Conservation (phyloP, 2,888 invertebrate species). For the Mactromeris polynyma region DNA sequence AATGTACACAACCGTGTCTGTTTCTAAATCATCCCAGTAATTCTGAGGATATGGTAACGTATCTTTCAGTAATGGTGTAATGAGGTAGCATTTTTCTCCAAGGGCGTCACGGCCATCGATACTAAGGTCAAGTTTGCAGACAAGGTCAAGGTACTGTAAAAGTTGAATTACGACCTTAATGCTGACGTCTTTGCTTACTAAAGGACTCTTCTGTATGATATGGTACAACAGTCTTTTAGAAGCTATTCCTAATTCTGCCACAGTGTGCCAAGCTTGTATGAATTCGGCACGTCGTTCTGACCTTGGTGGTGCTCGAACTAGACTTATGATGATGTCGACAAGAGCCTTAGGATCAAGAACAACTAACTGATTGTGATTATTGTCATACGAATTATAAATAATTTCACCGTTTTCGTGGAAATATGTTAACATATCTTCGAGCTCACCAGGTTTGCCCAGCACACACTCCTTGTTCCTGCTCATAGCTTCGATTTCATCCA, state of each 20-base stretch:
- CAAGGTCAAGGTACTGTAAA: slow-evolving; percentile 55
- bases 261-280: slow-evolving; percentile 56
- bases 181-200: slow-evolving; percentile 42
- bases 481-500: slow-evolving; percentile 47
- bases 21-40: slow-evolving; percentile 58
- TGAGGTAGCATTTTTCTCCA: slow-evolving; percentile 58
- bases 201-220: slow-evolving; percentile 45
- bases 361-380: slow-evolving; percentile 67
- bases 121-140: slow-evolving; percentile 56
- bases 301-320: slow-evolving; percentile 55
- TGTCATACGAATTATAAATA: slow-evolving; percentile 69
- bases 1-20: slow-evolving; percentile 57
- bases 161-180: slow-evolving; percentile 38
- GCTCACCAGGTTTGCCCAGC: slow-evolving; percentile 53
- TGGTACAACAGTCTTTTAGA: slow-evolving; percentile 50
- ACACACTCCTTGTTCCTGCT: slow-evolving; percentile 62
- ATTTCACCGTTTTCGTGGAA: slow-evolving; percentile 71
- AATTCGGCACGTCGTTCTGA: slow-evolving; percentile 43
- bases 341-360: slow-evolving; percentile 71
- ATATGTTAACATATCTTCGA: slow-evolving; percentile 66
- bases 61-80: slow-evolving; percentile 64
- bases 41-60: slow-evolving; percentile 58
- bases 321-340: slow-evolving; percentile 64
- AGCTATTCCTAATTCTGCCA: slow-evolving; percentile 51
- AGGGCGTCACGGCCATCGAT: slow-evolving; percentile 46